A percentile compares a stretch with the other conserved stretches of the same genome.
phyloP scores from a whole-genome alignment of 2,888 invertebrate genomes.

The Phengaris arion region DNA sequence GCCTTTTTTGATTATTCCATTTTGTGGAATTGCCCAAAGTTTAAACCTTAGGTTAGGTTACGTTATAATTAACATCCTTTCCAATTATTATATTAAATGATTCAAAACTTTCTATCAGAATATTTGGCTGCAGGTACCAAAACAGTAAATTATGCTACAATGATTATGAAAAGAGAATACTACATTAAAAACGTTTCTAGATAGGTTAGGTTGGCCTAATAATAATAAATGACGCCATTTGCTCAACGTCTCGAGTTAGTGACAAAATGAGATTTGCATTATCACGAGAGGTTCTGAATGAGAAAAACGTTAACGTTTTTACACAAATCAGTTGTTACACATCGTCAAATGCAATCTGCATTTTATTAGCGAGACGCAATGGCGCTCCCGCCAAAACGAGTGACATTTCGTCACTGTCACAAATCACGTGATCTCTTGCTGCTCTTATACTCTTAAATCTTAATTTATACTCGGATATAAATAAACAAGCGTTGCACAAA shows the following conservation, averaged over 20 bases:
- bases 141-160: too few species aligned
- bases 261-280: background rate
- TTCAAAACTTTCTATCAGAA: too few species aligned
- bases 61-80: too few species aligned
- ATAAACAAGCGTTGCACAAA: slow-evolving; percentile 48
- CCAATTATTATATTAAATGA: too few species aligned
- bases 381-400: slow-evolving; percentile 55
- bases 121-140: too few species aligned
- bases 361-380: slow-evolving; percentile 40
- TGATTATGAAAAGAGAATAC: too few species aligned
- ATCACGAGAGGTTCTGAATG: background rate
- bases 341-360: slow-evolving; percentile 24
- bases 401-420: slow-evolving; percentile 55
- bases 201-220: too few species aligned
- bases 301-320: slow-evolving; percentile 11
- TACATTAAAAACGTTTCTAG: too few species aligned
- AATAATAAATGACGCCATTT: background rate
- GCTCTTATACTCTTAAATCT: slow-evolving; percentile 45
- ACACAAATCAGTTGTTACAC: slow-evolving; percentile 17
- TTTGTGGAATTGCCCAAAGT: background rate
- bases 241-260: background rate
- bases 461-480: slow-evolving; percentile 45
- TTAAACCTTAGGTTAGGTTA: too few species aligned
- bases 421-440: slow-evolving; percentile 41
- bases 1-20: background rate